Percentiles rank a stretch among this genome's conserved stretches.
Evolutionary conservation across 2,797 vertebrate species (phyloP).

Genomic region (Hipposideros larvatus): DNA sequence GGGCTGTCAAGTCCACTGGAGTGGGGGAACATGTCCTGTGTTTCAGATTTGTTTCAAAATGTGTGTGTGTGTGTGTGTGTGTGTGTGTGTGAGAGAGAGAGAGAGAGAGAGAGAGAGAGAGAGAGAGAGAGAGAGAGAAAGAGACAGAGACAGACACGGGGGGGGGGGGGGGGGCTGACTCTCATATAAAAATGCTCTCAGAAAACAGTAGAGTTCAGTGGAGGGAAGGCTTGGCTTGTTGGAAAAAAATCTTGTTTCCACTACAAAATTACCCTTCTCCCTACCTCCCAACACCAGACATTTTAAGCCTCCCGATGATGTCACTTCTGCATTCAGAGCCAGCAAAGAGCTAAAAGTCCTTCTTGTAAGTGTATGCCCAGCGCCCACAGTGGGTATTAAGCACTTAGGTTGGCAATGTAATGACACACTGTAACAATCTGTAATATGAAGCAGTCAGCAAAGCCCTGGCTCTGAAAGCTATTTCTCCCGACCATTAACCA

Average conservation of each 20-base stretch:
- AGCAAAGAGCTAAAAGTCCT: slow-evolving; percentile 87
- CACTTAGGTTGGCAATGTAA: slow-evolving; percentile 92
- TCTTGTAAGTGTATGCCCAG: slow-evolving; percentile 88
- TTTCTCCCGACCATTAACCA: slow-evolving; percentile 92
- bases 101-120: background rate
- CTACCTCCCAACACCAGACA: slow-evolving; percentile 64
- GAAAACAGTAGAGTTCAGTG: slow-evolving; percentile 42
- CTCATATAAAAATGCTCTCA: slow-evolving; percentile 54
- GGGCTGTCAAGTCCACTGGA: background rate
- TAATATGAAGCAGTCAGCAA: slow-evolving; percentile 90
- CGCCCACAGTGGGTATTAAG: slow-evolving; percentile 91
- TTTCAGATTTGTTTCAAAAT: slow-evolving; percentile 24
- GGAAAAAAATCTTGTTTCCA: slow-evolving; percentile 44
- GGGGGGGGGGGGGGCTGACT: background rate
- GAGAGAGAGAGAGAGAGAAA: background rate
- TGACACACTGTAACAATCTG: slow-evolving; percentile 92
- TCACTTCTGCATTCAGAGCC: slow-evolving; percentile 83
- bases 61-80: background rate
- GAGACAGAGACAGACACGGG: background rate
- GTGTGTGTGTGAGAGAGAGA: background rate
- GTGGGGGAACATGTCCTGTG: background rate
- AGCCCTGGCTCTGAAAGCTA: slow-evolving; percentile 89
- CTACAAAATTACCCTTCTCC: slow-evolving; percentile 65
- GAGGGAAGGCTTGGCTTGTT: slow-evolving; percentile 35
- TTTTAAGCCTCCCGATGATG: slow-evolving; percentile 85